Evolutionary conservation across 2,888 invertebrate species (phyloP).

Genomic region (Galeruca laticollis): DNA sequence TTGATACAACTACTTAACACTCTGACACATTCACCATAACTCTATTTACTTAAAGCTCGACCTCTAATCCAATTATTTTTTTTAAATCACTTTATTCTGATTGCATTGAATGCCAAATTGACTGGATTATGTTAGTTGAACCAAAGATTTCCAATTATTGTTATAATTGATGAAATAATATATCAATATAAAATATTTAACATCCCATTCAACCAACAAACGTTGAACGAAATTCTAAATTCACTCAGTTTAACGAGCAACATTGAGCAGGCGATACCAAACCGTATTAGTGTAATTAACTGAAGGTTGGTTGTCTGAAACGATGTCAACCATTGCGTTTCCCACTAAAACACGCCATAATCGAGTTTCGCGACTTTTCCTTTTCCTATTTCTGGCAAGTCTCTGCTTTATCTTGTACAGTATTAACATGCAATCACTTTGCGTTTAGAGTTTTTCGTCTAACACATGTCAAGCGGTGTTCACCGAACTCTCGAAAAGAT

Average conservation of each 20-base stretch:
- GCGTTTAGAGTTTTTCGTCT: conserved; percentile 23
- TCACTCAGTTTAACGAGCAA: conserved; percentile 31
- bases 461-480: conserved; percentile 16
- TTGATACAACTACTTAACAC: too few relatives aligned
- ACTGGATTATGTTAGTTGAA: too few relatives aligned
- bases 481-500: conserved; percentile 7
- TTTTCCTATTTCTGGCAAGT: conserved; percentile 51
- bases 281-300: conserved; percentile 65
- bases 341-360: conserved; percentile 61
- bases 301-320: conserved; percentile 67
- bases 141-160: too few relatives aligned
- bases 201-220: too few relatives aligned
- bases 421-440: conserved; percentile 49
- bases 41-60: too few relatives aligned
- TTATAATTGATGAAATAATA: too few relatives aligned
- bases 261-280: conserved; percentile 56
- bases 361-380: conserved; percentile 62
- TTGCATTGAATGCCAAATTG: too few relatives aligned
- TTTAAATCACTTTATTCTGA: too few relatives aligned
- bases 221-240: too few relatives aligned
- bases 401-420: conserved; percentile 47
- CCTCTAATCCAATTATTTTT: too few relatives aligned
- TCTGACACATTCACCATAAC: too few relatives aligned
- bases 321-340: conserved; percentile 70
- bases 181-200: too few relatives aligned